A percentile compares a stretch with the other conserved stretches of the same genome.
Conservation (phyloP, 2,888 invertebrate genomes). For the Steinernema hermaphroditum region DNA sequence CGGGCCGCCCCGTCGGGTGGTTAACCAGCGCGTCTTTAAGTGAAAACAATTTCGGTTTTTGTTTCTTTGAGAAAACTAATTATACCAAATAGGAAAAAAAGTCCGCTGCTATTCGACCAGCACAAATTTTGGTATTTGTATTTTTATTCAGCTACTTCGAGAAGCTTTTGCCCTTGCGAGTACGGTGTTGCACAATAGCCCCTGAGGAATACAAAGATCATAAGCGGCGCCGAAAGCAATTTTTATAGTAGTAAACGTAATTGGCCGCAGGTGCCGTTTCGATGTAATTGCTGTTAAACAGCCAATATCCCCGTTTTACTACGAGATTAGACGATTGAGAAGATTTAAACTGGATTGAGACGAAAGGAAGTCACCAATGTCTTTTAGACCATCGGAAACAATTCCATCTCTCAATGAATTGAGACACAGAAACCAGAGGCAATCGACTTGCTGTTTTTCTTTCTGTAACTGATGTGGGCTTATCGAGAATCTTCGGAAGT, state of each 20-base stretch:
- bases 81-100: conserved; percentile 6
- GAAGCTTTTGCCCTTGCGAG: too few relatives aligned
- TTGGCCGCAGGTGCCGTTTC: conserved; percentile 7
- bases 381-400: too few relatives aligned
- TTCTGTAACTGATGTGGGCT: background rate
- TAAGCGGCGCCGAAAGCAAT: background rate
- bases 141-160: conserved; percentile 10
- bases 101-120: background rate
- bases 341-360: too few relatives aligned
- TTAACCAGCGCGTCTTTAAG: conserved; percentile 7
- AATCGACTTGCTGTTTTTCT: too few relatives aligned
- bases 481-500: background rate
- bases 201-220: too few relatives aligned
- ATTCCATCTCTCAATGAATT: too few relatives aligned
- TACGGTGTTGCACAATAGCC: too few relatives aligned
- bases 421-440: too few relatives aligned
- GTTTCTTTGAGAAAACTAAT: conserved; percentile 29
- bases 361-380: too few relatives aligned
- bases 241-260: background rate
- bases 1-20: conserved; percentile 14
- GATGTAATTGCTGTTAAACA: conserved; percentile 16
- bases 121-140: conserved; percentile 24
- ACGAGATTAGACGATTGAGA: too few relatives aligned
- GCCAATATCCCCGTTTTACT: conserved; percentile 19
- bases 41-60: conserved; percentile 27